Conservation (phyloP, 2,797 vertebrate species). For the Centroberyx gerrardi region DNA sequence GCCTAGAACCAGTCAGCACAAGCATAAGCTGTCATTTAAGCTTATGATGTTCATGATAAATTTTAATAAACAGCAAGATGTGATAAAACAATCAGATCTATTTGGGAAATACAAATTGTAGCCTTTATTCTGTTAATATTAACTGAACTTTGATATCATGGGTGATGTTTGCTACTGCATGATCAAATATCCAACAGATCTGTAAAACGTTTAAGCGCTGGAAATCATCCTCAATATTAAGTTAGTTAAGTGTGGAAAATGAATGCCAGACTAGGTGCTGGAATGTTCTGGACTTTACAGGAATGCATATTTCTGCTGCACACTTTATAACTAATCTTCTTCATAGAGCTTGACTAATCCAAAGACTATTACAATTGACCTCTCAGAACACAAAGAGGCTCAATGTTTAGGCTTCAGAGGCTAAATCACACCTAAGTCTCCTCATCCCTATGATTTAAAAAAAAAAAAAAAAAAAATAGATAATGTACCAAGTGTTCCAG, state of each 20-base stretch:
- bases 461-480: conserved; percentile 9
- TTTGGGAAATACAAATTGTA: conserved; percentile 16
- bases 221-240: conserved; percentile 51
- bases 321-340: conserved; percentile 45
- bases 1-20: conserved; percentile 53
- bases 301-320: conserved; percentile 77
- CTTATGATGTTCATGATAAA: conserved; percentile 53
- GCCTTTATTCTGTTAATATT: not conserved
- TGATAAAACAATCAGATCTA: conserved; percentile 14
- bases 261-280: conserved; percentile 68
- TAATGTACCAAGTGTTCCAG: conserved; percentile 31
- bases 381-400: conserved; percentile 58
- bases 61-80: conserved; percentile 31
- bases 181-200: conserved; percentile 52
- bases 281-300: conserved; percentile 80
- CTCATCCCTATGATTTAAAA: conserved; percentile 35
- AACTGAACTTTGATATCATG: conserved; percentile 29
- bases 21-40: conserved; percentile 55
- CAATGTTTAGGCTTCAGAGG: conserved; percentile 58
- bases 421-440: conserved; percentile 44
- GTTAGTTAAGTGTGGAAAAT: conserved; percentile 63
- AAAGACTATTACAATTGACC: conserved; percentile 40
- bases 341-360: conserved; percentile 50
- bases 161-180: conserved; percentile 47
- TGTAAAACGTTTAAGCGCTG: conserved; percentile 48